Evolutionary conservation across 2,888 invertebrate genomes (phyloP).

Genomic region (Trichopria drosophilae): DNA sequence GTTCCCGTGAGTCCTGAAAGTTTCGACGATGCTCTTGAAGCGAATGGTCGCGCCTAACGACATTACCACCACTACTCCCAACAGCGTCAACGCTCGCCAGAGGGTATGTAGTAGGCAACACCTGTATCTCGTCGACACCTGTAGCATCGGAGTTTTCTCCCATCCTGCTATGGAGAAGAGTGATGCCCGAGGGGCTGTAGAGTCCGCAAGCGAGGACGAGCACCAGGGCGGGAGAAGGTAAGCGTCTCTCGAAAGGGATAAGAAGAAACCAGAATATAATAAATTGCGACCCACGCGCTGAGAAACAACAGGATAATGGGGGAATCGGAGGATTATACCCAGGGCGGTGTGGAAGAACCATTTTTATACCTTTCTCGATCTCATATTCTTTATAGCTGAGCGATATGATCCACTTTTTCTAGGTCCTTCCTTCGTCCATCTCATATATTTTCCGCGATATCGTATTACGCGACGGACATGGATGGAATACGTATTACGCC

Average conservation of each 20-base stretch:
- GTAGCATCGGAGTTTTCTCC: constrained; percentile 45
- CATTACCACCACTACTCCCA: constrained; percentile 22
- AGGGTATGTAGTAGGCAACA: constrained; percentile 38
- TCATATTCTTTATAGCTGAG: constrained; percentile 37
- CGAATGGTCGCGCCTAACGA: constrained; percentile 9
- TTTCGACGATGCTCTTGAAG: too few relatives aligned
- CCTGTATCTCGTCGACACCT: constrained; percentile 56
- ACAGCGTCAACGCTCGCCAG: constrained; percentile 15
- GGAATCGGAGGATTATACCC: constrained; percentile 51
- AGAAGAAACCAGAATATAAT: constrained; percentile 40
- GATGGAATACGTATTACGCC: constrained; percentile 24
- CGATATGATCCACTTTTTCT: constrained; percentile 30
- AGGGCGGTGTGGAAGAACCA: constrained; percentile 36
- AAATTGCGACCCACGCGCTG: constrained; percentile 49
- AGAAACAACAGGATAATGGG: constrained; percentile 54
- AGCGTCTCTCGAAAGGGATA: constrained; percentile 27
- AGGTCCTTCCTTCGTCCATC: constrained; percentile 12
- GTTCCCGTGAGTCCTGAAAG: too few relatives aligned
- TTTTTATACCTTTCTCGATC: constrained; percentile 43
- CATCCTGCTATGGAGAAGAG: constrained; percentile 28
- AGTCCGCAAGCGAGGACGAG: not conserved
- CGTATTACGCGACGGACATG: constrained; percentile 29
- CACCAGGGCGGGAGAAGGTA: constrained; percentile 26
- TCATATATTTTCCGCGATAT: constrained; percentile 27
- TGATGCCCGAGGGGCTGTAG: constrained; percentile 16